Evolutionary conservation across 2,888 invertebrate species (phyloP).

Genomic region (Aplocera efformata): DNA sequence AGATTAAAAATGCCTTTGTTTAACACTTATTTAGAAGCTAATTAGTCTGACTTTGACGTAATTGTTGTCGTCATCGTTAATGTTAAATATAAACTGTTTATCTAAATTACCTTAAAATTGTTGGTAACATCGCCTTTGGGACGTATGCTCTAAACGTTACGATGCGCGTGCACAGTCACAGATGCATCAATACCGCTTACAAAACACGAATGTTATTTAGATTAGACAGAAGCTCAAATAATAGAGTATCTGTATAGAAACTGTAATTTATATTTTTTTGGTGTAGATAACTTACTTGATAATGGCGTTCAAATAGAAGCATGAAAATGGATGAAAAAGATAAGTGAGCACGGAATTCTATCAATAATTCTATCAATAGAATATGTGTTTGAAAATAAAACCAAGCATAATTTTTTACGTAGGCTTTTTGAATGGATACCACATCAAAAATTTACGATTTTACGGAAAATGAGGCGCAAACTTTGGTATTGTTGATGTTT

Average conservation of each 20-base stretch:
- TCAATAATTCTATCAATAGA: constrained; percentile 2
- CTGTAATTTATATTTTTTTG: constrained; percentile 53
- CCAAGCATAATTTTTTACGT: constrained; percentile 6
- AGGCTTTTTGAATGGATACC: constrained; percentile 33
- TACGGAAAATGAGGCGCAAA: constrained; percentile 60
- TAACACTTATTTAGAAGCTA: no score
- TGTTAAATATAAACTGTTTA: no score
- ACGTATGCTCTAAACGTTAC: no score
- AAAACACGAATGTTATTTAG: constrained; percentile 50
- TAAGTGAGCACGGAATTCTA: no score
- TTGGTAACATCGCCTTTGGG: no score
- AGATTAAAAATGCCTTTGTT: no score
- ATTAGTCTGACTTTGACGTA: no score
- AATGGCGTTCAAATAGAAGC: neutral
- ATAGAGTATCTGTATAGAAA: no score
- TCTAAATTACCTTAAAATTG: no score
- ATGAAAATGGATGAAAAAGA: constrained; percentile 2
- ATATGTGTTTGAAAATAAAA: constrained; percentile 7
- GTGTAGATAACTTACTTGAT: constrained; percentile 13
- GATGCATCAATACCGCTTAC: constrained; percentile 33
- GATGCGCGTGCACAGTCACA: constrained; percentile 32
- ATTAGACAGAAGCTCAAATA: constrained; percentile 58
- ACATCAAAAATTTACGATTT: constrained; percentile 48
- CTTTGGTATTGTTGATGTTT: constrained; percentile 36
- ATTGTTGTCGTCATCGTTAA: no score